Base-by-base conservation (phyloP, 1,140 invertebrate genomes). In the Acromyrmex echinatior region DNA sequence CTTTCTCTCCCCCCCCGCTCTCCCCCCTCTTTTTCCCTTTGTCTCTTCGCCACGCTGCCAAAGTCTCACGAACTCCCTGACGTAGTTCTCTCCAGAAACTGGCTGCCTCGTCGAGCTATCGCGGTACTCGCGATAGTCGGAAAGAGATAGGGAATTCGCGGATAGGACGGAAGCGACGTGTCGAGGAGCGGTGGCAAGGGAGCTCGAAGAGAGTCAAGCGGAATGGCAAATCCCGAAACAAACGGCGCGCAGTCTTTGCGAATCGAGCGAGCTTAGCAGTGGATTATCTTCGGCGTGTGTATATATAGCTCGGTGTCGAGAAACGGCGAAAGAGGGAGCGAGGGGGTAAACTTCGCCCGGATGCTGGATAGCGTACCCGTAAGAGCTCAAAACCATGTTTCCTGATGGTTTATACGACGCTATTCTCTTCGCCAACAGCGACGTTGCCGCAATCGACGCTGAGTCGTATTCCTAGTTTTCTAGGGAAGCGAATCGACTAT, bases 191-290 rank as follows among this genome's bases (percentile, higher is more conserved):
- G 21, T 53, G 51, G 66, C 78, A 25, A 77, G 87, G 51, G 18
- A 58, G 49, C 60, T 66, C 63, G 85, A 74, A 86, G 84, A 74
- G 86, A 91, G 88, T 85, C 84, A 79, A 87, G 88, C 91, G 91
- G 91, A 92, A 91, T 90, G 84, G 88, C 86, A 92, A 92, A 92
- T 92, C 90, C 88, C 88, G 88, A 74, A 91, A 91, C 90, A 92
- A 92, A 92, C 91, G 86, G 90, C 28, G 86, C 70, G 16, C 77
- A 90, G 90, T 91, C 90, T 92, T 92, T 90, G 86, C 91, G 82
- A 91, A 92, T 90, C 80, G 90, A 80, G 81, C 63, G 78, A 87
- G 87, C 91, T 92, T 91, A 92, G 88, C 88, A 88, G 74, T 91
- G 91, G 91, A 91, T 92, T 92, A 92, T 92, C 91, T 91, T 88